Base-by-base conservation (phyloP, 2,888 invertebrate genomes). In the Leptura quadrifasciata region DNA sequence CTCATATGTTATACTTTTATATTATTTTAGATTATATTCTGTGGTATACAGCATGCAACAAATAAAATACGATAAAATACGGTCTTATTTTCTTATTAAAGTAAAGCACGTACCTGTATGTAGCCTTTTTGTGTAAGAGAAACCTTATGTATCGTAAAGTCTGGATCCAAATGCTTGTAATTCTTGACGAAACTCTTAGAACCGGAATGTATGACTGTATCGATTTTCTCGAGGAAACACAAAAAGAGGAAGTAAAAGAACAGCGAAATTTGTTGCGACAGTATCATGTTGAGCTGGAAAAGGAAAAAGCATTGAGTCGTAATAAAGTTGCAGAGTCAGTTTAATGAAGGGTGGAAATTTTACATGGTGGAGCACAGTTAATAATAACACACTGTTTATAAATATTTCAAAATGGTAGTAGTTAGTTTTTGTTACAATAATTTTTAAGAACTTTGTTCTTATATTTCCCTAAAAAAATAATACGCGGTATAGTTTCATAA, bases 41-140 rank as follows among this genome's bases (percentile, higher is more conserved):
- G 47, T n/a, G 5, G 0, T n/a, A 1, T 63, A 18, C 4, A 63
- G 18, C 27, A 39, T 4, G 18, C 10, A 12, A 18, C 20, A 35
- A 63, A 31, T 52, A 65, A 55, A 69, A 57, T 27, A 17, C 12
- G 24, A 21, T 58, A 74, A 64, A 76, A 71, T 72, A 61, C 55
- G 35, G 18, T 35, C n/a, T 17, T 52, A 58, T 39, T 72, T 60
- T 71, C 55, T 52, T 21, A 68, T 68, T 39, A 27, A 75, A 75
- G 31, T 60, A 27, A 57, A 39, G 20, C 74, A 70, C 79, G 72
- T 87, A 94, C 94, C 92, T 94, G 94, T 64, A 94, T 92, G 83
- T 92, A 94, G 83, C 94, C 94, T 84, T 91, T 92, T 86, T 94
- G 94, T 0, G 93, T 92, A n/a, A 94, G 87, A 15, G 91, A 88